These are phyloP conservation scores for Willowsia nigromaculata DNA, from an alignment of 2,888 invertebrate genomes.

Conservation along the genomic window DNA sequence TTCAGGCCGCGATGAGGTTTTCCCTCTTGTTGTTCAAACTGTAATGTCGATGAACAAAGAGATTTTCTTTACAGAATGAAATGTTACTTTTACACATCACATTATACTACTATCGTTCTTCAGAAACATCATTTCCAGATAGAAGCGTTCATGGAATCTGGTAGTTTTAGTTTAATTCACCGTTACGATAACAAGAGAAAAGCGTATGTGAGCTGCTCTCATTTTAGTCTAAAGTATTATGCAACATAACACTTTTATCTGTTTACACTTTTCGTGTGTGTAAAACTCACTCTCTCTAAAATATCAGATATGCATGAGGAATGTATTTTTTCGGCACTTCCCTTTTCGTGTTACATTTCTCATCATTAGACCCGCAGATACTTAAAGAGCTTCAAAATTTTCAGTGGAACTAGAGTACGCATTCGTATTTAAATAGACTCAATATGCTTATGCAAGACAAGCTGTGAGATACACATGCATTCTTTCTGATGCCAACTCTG, in stretches of 20 bases:
- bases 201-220: background rate
- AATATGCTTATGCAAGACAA: too few species aligned
- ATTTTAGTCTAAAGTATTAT: background rate
- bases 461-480: too few species aligned
- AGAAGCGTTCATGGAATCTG: background rate
- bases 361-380: slow-evolving; percentile 30
- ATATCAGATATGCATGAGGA: slow-evolving; percentile 1
- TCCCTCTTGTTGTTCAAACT: background rate
- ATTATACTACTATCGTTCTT: background rate
- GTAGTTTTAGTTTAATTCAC: slow-evolving; percentile 13
- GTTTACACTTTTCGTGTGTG: background rate
- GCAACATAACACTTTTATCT: slow-evolving; percentile 33
- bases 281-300: background rate
- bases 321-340: slow-evolving; percentile 36
- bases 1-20: slow-evolving; percentile 31
- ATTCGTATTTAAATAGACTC: background rate
- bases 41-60: slow-evolving; percentile 1
- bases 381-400: background rate
- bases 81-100: background rate
- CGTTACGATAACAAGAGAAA: background rate
- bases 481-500: background rate
- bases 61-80: background rate
- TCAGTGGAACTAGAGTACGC: background rate
- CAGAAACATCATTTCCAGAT: background rate
- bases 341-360: slow-evolving; percentile 52